Base-by-base conservation (phyloP, 2,797 vertebrate species). In the Pipistrellus pipistrellus region DNA sequence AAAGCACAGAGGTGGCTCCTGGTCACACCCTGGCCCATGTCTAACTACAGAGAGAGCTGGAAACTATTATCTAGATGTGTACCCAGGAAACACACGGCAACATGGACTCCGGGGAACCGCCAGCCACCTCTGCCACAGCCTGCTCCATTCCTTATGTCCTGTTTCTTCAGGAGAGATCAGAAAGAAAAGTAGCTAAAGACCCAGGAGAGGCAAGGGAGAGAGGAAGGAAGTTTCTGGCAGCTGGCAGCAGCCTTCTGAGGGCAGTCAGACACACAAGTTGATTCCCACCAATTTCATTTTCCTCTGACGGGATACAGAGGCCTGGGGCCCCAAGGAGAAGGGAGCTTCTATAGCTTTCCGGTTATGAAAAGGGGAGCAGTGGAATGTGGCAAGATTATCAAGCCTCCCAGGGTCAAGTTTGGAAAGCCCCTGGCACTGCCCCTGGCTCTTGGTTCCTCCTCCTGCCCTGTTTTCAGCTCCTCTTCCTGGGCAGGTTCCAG, bases 351-450 rank as follows among this genome's bases (percentile, higher is more conserved):
- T 3, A 8, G 69, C 71, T 71, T 48, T 69, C 69, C 48, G 21
- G 4, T 83, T 83, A 4, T 44, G 17, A 44, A 84, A 64, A 55
- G 69, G 35, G 72, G 53, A 77, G 35, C 5, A 1, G 21, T 9
- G 72, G 66, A 27, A 8, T 62, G 46, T 0, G 0, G 76, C 80
- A 69, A 78, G 73, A 20, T 3, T 27, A 1, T n/a, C 6, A 0
- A 17, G 80, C 73, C 51, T 82, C 92, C 85, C 80, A 59, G n/a
- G 38, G 35, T n/a, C 68, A 85, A 57, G 57, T 59, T 25, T 80
- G 90, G 94, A 95, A 96, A 72, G 7, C 32, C 85, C 80, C 95
- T 72, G 82, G 75, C 91, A 44, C 53, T 41, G 83, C 68, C 44
- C 78, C 78, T 23, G 2, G 46, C 38, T 15, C 44, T 84, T 2